These are phyloP conservation scores for Ericerus pela DNA, from an alignment of 1,140 invertebrate genomes.

Conservation along the genomic window DNA sequence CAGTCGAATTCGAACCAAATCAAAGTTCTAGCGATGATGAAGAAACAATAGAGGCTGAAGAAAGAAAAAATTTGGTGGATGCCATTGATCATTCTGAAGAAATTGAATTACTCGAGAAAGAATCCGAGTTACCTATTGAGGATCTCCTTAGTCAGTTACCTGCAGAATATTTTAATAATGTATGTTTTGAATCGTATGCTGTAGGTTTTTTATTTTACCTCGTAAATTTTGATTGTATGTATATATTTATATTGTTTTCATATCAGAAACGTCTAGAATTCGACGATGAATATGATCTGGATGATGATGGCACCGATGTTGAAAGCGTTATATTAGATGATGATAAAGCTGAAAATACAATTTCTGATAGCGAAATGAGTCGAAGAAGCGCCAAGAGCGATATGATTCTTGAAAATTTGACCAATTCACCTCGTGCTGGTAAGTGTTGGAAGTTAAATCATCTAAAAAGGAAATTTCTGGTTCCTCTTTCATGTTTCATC, in stretches of 20 bases:
- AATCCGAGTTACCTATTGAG: conserved; percentile 81
- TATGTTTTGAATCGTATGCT: neutral
- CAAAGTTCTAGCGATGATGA: conserved; percentile 78
- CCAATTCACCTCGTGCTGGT: no score
- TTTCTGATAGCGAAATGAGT: no score
- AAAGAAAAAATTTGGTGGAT: conserved; percentile 38
- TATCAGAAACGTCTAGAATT: neutral
- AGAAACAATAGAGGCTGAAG: conserved; percentile 85
- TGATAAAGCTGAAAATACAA: no score
- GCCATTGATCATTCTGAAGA: conserved; percentile 55
- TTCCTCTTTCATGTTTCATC: no score
- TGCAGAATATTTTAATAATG: conserved; percentile 54
- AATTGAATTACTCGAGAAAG: conserved; percentile 70
- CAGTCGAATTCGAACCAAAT: conserved; percentile 66
- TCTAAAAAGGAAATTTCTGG: no score
- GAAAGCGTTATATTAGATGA: no score
- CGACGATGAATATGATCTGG: conserved; percentile 5
- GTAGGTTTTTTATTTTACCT: neutral
- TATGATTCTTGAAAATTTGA: no score
- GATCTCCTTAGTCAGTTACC: conserved; percentile 63
- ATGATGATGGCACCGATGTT: no score
- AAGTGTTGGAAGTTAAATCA: no score
- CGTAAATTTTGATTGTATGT: neutral
- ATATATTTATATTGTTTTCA: neutral
- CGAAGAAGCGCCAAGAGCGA: no score